Evolutionary conservation across 2,888 invertebrate species (phyloP).

Genomic region (Eupithecia abbreviata): DNA sequence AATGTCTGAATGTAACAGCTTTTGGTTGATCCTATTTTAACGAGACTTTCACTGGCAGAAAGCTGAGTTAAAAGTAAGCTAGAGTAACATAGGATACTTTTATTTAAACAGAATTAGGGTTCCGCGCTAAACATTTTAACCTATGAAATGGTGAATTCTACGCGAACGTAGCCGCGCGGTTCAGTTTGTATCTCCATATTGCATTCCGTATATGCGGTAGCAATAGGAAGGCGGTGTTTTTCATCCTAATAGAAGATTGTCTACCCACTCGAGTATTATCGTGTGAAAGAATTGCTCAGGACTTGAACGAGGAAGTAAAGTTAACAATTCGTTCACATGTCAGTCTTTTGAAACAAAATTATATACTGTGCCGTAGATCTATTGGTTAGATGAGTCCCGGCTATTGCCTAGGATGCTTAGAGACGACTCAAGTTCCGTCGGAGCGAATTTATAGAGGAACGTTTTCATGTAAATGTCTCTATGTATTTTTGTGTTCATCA

Average conservation of each 20-base stretch:
- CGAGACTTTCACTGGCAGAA: too few species aligned
- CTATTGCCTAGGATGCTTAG: not conserved
- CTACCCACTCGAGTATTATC: not conserved
- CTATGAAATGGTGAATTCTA: too few species aligned
- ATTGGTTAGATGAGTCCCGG: not conserved
- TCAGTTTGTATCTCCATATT: not conserved
- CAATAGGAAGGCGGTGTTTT: not conserved
- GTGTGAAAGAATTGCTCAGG: not conserved
- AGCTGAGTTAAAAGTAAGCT: too few species aligned
- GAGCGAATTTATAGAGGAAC: not conserved
- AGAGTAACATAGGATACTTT: too few species aligned
- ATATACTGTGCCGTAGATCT: not conserved
- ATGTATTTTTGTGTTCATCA: not conserved
- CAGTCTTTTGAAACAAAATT: not conserved
- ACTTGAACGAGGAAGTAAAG: not conserved
- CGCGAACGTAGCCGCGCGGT: too few species aligned
- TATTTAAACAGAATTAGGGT: too few species aligned
- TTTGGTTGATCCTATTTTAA: too few species aligned
- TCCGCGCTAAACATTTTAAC: too few species aligned
- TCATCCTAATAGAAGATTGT: not conserved
- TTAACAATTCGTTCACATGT: conserved; percentile 1
- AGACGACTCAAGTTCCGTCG: not conserved
- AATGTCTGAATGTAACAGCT: too few species aligned
- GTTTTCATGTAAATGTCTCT: not conserved
- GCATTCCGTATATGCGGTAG: not conserved